Percentiles rank a stretch among this genome's conserved stretches.
phyloP scores from a whole-genome alignment of 2,888 invertebrate genomes.

The Acholoe squamosa region DNA sequence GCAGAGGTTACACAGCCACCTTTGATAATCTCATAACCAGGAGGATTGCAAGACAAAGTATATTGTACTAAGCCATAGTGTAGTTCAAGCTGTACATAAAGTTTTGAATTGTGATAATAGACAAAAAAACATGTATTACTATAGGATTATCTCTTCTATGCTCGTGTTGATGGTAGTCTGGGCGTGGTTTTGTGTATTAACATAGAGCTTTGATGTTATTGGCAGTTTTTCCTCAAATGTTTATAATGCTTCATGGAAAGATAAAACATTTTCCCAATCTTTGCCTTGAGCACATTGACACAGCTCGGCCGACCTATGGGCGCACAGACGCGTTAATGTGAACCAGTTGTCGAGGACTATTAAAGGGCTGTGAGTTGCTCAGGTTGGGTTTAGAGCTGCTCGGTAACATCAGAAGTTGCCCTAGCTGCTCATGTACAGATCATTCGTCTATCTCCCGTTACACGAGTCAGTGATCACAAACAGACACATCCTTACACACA shows the following conservation, averaged over 20 bases:
- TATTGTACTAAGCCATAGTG: no score
- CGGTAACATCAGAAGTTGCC: slow-evolving; percentile 38
- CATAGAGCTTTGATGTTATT: background rate
- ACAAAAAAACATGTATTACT: no score
- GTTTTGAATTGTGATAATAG: no score
- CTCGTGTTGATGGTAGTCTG: background rate
- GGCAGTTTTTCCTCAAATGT: background rate
- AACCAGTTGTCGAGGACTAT: slow-evolving; percentile 3
- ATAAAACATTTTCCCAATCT: background rate
- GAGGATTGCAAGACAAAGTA: background rate
- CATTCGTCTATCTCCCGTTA: slow-evolving; percentile 55
- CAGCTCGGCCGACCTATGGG: background rate
- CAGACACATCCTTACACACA: slow-evolving; percentile 29
- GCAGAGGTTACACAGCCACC: background rate
- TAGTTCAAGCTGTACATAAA: no score
- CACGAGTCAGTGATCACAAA: slow-evolving; percentile 56
- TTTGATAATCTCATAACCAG: background rate
- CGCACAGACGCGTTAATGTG: slow-evolving; percentile 22
- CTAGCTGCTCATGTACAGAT: background rate
- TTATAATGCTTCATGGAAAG: background rate
- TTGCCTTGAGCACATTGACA: slow-evolving; percentile 10
- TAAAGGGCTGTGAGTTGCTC: slow-evolving; percentile 1
- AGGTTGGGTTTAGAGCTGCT: slow-evolving; percentile 13
- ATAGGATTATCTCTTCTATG: background rate
- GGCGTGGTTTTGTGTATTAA: slow-evolving; percentile 1